phyloP scores from a whole-genome alignment of 2,113 vertebrate species.

The Chinchilla lanigera region DNA sequence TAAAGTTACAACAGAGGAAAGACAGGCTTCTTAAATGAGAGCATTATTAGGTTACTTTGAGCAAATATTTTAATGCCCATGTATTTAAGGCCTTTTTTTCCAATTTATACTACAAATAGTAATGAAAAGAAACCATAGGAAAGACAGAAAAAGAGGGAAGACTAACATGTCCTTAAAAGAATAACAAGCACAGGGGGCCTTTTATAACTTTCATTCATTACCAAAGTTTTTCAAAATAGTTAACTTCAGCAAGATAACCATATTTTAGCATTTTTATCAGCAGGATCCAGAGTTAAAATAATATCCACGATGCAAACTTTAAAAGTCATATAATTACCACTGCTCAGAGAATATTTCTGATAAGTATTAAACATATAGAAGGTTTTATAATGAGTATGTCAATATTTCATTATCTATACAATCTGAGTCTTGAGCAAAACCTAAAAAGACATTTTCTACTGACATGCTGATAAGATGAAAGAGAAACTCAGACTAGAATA shows the following conservation, averaged over 20 bases:
- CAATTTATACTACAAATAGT: slow-evolving; percentile 48
- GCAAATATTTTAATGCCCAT: slow-evolving; percentile 14
- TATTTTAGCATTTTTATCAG: slow-evolving; percentile 57
- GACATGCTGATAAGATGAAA: slow-evolving; percentile 62
- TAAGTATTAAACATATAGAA: slow-evolving; percentile 37
- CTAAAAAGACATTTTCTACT: slow-evolving; percentile 55
- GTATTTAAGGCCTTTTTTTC: not conserved
- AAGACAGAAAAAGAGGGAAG: not conserved
- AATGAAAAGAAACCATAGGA: slow-evolving; percentile 32
- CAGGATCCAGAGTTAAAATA: slow-evolving; percentile 30
- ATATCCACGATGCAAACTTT: slow-evolving; percentile 17
- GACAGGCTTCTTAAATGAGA: not conserved
- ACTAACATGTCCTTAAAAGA: not conserved
- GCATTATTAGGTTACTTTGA: not conserved
- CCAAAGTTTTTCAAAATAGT: not conserved
- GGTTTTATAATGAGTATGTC: not conserved
- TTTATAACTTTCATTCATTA: not conserved
- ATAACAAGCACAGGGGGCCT: not conserved
- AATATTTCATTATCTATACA: slow-evolving; percentile 69
- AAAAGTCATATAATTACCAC: slow-evolving; percentile 16
- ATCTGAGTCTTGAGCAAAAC: slow-evolving; percentile 64
- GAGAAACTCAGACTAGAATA: slow-evolving; percentile 42
- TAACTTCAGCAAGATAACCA: slow-evolving; percentile 43
- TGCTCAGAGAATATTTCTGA: slow-evolving; percentile 15
- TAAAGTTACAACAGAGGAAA: not conserved